Percentiles rank a stretch among this genome's conserved stretches.
Evolutionary conservation across 2,888 invertebrate genomes (phyloP).

Genomic region (Junonia oenone): DNA sequence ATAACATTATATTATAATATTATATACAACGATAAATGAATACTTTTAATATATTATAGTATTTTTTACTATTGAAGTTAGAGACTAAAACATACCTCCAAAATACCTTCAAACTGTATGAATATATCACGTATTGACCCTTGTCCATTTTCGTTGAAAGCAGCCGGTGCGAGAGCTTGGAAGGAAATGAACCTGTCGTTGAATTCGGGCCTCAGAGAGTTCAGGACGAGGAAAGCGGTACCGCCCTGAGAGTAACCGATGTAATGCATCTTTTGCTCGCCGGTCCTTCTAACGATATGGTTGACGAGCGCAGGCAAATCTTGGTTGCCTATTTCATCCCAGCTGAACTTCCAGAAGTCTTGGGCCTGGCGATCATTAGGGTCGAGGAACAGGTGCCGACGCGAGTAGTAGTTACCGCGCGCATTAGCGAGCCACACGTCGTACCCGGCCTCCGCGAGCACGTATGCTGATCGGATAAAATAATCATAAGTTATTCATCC

Average conservation of each 20-base stretch:
- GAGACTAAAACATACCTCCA: constrained; percentile 18
- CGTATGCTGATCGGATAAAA: constrained; percentile 40
- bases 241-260: constrained; percentile 87
- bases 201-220: constrained; percentile 80
- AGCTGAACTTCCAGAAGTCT: constrained; percentile 84
- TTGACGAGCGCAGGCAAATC: constrained; percentile 90
- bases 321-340: constrained; percentile 87
- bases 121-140: constrained; percentile 22
- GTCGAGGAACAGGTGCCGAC: constrained; percentile 66
- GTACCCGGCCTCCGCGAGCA: constrained; percentile 81
- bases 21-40: background rate
- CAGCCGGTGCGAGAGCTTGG: constrained; percentile 61
- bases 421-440: constrained; percentile 90
- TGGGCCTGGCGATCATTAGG: constrained; percentile 40
- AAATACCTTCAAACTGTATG: constrained; percentile 13
- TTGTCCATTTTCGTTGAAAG: constrained; percentile 45
- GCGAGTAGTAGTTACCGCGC: constrained; percentile 84
- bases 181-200: constrained; percentile 80
- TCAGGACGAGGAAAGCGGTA: constrained; percentile 82
- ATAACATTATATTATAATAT: background rate
- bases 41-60: background rate
- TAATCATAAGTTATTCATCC: too few relatives aligned
- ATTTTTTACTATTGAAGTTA: too few relatives aligned
- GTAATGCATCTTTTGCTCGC: constrained; percentile 82
- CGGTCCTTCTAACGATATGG: constrained; percentile 78